A percentile compares a stretch with the other conserved stretches of the same genome.
These are phyloP conservation scores for Theocolax elegans DNA, from an alignment of 1,140 invertebrate genomes.

Conservation along the genomic window DNA sequence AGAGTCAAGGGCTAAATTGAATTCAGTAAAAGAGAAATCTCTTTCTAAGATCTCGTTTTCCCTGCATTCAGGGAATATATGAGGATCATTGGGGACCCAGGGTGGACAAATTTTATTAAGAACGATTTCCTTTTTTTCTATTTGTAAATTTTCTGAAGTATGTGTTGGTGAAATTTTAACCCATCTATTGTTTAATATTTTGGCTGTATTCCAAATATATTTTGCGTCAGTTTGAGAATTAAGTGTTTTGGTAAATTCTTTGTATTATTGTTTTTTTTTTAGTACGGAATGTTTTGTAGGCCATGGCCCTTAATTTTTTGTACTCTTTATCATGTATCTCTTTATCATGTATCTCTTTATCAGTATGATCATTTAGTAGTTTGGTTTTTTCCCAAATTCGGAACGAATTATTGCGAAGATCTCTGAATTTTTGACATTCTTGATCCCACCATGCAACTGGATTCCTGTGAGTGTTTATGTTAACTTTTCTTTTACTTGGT, in stretches of 20 bases:
- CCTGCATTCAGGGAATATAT: not conserved
- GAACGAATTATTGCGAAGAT: constrained; percentile 10
- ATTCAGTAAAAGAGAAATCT: not conserved
- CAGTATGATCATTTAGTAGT: constrained; percentile 15
- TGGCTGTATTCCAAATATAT: constrained; percentile 2
- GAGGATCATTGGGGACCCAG: not conserved
- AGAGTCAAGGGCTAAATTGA: not conserved
- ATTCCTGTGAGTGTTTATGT: not conserved
- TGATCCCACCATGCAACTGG: constrained; percentile 38
- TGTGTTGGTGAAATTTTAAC: not conserved
- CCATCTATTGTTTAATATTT: constrained; percentile 12
- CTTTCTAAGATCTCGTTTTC: not conserved
- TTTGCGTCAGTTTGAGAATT: not conserved
- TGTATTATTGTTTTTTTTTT: constrained; percentile 33
- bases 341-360: too few species aligned
- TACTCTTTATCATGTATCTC: too few species aligned
- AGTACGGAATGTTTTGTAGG: constrained; percentile 25
- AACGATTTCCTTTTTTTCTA: not conserved
- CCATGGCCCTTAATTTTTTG: constrained; percentile 22
- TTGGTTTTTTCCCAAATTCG: constrained; percentile 39
- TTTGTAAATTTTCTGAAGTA: not conserved
- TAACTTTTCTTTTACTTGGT: not conserved
- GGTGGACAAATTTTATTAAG: not conserved
- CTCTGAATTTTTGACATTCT: constrained; percentile 31
- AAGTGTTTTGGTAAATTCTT: constrained; percentile 16